Evolutionary conservation across 2,113 vertebrate species (phyloP), one percentile per base, ranked within the genome.

Genomic region (Perca schrenkii): DNA sequence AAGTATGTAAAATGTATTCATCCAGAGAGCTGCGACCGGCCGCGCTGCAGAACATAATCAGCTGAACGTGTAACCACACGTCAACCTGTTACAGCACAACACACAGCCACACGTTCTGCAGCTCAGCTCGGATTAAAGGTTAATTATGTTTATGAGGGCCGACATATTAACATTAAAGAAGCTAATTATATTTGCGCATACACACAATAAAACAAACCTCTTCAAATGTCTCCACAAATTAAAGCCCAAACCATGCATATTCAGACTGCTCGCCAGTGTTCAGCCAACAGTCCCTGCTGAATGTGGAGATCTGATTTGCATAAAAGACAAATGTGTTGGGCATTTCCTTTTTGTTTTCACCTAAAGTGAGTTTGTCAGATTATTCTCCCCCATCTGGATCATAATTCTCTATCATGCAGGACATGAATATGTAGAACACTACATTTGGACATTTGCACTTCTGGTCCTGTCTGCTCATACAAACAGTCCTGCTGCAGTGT

Each of bases 131-230:
- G 79, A 83, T 79, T 81, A 17, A 68, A 80, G 61, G 66, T 50
- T 82, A 79, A 77, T 84, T 25, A 36, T n/a, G 50, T 79, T 69
- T 47, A 80, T 71, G 66, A 22, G 21, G 53, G 58, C 34, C 6
- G 28, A 56, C 17, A 52, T 34, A 40, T 75, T 76, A 76, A 73
- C 50, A 50, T 3, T 56, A 36, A 76, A 73, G 78, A 47, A 61
- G 21, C n/a, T 80, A 54, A 88, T 86, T 69, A 53, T 31, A 74
- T 77, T 50, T 64, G 63, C 31, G 69, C 65, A 36, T 34, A 11
- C 75, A 68, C n/a, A 11, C 47, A 46, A 10, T 3, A 3, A 46
- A 74, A 56, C 12, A 3, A 8, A 21, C 21, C 7, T 40, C 34
- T 76, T 19, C 46, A 16, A 25, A 17, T 13, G 22, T 77, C 57